Conservation (phyloP, 2,888 invertebrate genomes). For the Philhelius pedissequus region DNA sequence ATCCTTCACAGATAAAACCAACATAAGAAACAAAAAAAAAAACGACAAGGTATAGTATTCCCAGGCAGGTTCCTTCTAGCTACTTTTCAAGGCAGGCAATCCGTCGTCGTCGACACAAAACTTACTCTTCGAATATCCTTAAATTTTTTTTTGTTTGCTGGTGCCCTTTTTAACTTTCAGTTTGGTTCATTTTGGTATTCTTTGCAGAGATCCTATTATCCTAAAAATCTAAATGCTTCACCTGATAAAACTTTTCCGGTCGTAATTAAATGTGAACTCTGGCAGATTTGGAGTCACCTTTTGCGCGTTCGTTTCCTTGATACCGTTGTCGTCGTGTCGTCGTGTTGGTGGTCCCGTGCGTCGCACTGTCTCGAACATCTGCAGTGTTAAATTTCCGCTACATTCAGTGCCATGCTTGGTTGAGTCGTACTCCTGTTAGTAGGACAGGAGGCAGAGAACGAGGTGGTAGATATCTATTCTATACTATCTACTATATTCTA, state of each 20-base stretch:
- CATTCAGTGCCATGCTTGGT: slow-evolving; percentile 31
- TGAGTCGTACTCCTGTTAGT: background rate
- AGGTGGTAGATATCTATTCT: background rate
- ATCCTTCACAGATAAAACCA: background rate
- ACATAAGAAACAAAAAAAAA: background rate
- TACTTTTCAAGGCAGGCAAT: slow-evolving; percentile 1
- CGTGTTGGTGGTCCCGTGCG: background rate
- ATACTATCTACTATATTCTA: background rate
- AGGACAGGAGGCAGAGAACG: background rate
- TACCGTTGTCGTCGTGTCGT: background rate
- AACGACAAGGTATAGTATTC: too few relatives aligned
- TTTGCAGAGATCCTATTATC: slow-evolving; percentile 51
- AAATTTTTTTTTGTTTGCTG: background rate
- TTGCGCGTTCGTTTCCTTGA: slow-evolving; percentile 7
- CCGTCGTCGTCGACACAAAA: slow-evolving; percentile 24
- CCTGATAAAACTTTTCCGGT: slow-evolving; percentile 68
- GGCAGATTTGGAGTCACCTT: slow-evolving; percentile 58
- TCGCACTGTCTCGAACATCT: slow-evolving; percentile 37
- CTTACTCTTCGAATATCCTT: slow-evolving; percentile 19
- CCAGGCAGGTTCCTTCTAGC: background rate
- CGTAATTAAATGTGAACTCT: slow-evolving; percentile 68
- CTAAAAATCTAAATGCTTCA: slow-evolving; percentile 65
- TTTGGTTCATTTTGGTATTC: slow-evolving; percentile 12
- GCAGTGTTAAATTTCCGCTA: slow-evolving; percentile 56
- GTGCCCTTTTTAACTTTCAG: slow-evolving; percentile 9